Evolutionary conservation across 2,113 vertebrate species (phyloP).

Genomic region (Ptilorrhoa leucosticta): DNA sequence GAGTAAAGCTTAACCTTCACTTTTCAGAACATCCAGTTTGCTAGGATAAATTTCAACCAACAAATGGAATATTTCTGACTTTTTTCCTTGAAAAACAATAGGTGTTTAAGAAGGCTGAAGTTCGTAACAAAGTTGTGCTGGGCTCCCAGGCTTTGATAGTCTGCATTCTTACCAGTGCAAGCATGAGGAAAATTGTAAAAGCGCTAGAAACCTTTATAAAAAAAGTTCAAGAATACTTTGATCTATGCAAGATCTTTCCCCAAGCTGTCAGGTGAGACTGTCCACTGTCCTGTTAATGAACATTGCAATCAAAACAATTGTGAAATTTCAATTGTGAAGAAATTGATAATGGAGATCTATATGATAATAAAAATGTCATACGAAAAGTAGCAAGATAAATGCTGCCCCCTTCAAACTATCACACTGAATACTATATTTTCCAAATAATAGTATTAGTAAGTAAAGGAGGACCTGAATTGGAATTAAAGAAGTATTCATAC

Average conservation of each 20-base stretch:
- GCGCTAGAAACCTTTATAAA: background rate
- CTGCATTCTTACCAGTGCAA: background rate
- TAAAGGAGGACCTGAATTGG: background rate
- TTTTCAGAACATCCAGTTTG: background rate
- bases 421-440: background rate
- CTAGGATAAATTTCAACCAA: background rate
- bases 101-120: background rate
- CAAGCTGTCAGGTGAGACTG: background rate
- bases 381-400: background rate
- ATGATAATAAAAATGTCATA: background rate
- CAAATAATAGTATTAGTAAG: background rate
- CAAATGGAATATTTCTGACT: background rate
- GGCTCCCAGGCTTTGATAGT: background rate
- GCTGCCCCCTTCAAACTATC: background rate
- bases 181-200: background rate
- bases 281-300: background rate
- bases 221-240: background rate
- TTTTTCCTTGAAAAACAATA: background rate
- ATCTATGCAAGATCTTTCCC: background rate
- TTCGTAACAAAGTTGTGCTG: background rate
- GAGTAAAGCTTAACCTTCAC: background rate
- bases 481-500: background rate
- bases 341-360: background rate
- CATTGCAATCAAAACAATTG: background rate
- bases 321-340: background rate